Conservation (phyloP, 2,888 invertebrate species). For the Pandemis heparana region DNA sequence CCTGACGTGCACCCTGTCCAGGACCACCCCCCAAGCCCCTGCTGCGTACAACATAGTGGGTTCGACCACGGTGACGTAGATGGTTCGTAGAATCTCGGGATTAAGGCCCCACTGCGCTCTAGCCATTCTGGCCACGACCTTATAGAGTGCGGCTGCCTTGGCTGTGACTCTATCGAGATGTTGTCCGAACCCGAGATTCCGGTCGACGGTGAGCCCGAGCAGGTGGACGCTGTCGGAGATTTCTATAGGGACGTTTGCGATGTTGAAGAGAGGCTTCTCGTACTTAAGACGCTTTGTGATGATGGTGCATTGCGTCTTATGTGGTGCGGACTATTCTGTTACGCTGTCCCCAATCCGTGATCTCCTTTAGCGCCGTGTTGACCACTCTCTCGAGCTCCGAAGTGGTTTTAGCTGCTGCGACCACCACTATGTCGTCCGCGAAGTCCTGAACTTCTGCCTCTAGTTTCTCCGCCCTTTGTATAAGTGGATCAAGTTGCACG, state of each 20-base stretch:
- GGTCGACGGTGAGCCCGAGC: slow-evolving; percentile 20
- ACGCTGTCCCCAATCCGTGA: neutral
- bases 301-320: too few relatives aligned
- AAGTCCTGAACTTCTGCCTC: too few relatives aligned
- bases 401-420: neutral
- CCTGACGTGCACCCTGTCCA: neutral
- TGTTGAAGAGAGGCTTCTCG: too few relatives aligned
- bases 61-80: neutral
- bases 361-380: neutral
- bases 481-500: too few relatives aligned
- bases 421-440: neutral
- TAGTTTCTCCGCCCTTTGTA: too few relatives aligned
- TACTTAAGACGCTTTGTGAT: too few relatives aligned
- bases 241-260: too few relatives aligned
- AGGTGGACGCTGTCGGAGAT: too few relatives aligned
- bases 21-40: neutral
- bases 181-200: neutral
- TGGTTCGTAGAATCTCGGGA: neutral
- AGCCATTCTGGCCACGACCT: slow-evolving; percentile 5
- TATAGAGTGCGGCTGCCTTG: slow-evolving; percentile 1
- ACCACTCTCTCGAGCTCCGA: neutral
- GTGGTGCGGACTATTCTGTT: neutral
- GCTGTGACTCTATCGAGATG: neutral
- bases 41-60: neutral
- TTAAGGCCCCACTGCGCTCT: neutral